These are phyloP conservation scores for Noctua janthina DNA, from an alignment of 2,888 invertebrate genomes.

Conservation along the genomic window DNA sequence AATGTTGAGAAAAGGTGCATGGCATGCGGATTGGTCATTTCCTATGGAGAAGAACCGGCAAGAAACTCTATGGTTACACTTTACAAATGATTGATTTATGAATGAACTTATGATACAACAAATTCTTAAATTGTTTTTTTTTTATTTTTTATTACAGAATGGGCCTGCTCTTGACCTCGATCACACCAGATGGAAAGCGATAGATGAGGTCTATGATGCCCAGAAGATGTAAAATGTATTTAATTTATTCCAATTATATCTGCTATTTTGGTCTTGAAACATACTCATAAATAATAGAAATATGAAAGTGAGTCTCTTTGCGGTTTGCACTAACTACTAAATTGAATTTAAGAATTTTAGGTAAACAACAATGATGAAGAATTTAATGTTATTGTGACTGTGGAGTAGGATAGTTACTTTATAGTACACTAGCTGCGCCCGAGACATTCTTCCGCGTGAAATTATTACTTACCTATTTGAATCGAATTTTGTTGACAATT, in stretches of 20 bases:
- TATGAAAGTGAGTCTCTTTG: conserved; percentile 18
- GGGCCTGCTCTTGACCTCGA: too few relatives aligned
- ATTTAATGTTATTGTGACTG: neutral
- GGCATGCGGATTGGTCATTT: too few relatives aligned
- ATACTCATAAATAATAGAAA: conserved; percentile 14
- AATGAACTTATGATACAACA: neutral
- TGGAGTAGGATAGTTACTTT: neutral
- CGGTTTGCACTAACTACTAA: neutral
- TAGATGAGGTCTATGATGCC: too few relatives aligned
- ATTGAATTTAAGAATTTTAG: neutral
- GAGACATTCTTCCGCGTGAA: too few relatives aligned
- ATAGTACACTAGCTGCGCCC: neutral
- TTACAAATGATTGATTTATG: too few relatives aligned
- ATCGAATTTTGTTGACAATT: too few relatives aligned
- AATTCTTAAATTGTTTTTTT: neutral
- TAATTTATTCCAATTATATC: conserved; percentile 13
- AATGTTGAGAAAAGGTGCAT: too few relatives aligned
- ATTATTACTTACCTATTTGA: too few relatives aligned
- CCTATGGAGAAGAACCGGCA: too few relatives aligned
- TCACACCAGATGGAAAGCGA: too few relatives aligned
- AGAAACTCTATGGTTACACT: too few relatives aligned
- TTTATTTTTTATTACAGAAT: too few relatives aligned
- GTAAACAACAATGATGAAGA: neutral
- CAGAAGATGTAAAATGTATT: neutral
- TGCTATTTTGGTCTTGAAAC: conserved; percentile 8